Base-by-base conservation (phyloP, 1,140 invertebrate species). In the Pseudomyrmex dendroicus region DNA sequence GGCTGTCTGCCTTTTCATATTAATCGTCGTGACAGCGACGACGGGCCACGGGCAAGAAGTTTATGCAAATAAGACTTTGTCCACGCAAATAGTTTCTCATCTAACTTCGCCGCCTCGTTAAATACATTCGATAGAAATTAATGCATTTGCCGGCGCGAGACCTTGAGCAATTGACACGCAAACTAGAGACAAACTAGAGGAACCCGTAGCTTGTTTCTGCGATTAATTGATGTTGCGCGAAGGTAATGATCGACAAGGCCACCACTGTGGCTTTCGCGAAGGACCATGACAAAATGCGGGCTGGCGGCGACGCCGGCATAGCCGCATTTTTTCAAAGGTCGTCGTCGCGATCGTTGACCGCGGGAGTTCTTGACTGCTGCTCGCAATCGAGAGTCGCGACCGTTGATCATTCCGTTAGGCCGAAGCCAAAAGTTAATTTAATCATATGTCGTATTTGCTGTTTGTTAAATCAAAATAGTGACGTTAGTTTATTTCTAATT, bases 291-390 rank as follows among this genome's bases (percentile, higher is more conserved):
- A 64, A 73, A 35, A 91, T 91, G 90, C 90, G 91, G 91, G 91
- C 82, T 50, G 57, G 77, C 56, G 64, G 64, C 59, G 17, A 85
- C 83, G 25, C 61, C 46, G 46, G 63, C 82, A 2, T 25, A 25
- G 61, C 54, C 82, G 78, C 86, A 92, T 91, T 89, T 91, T 92
- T 91, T 56, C 84, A 67, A 91, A 92, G 89, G 91, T 86, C 86
- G 83, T n/a, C 59, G 9, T 5, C 67, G 1, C 83, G 91, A 87
- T 91, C 88, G 77, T 89, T 90, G 88, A 91, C 89, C 70, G 64
- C 1, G 44, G 35, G 35, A 35, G 35, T 7, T 35, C 50, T 54
- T 61, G 50, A 9, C 63, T 25, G 50, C 25, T 7, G 62, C 82
- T 10, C 15, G 35, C 15, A 52, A 77, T 77, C n/a, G 35, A 17